Evolutionary conservation across 2,113 vertebrate species (phyloP).

Genomic region (Ptilorrhoa leucosticta): DNA sequence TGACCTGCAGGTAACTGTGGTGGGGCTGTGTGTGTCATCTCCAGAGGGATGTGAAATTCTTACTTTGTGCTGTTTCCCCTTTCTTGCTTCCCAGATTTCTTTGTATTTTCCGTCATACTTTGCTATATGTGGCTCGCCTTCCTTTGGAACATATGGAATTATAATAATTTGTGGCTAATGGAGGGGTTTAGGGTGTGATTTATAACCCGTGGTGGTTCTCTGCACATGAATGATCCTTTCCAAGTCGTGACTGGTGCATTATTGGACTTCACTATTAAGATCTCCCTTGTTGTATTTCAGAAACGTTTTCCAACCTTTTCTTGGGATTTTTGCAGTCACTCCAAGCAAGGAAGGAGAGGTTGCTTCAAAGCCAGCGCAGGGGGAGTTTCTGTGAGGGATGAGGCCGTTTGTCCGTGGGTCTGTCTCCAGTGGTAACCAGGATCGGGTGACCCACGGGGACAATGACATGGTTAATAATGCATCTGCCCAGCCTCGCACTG

Average conservation of each 20-base stretch:
- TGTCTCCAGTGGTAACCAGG: constrained; percentile 33
- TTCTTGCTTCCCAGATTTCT: not conserved
- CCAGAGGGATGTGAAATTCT: not conserved
- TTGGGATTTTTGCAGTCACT: not conserved
- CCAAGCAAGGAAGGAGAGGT: not conserved
- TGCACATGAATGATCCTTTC: not conserved
- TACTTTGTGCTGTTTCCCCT: not conserved
- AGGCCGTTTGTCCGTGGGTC: not conserved
- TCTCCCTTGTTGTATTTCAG: not conserved
- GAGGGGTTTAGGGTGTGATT: not conserved
- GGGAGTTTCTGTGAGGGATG: not conserved
- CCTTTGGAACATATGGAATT: not conserved
- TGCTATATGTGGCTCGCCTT: not conserved
- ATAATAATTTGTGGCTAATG: not conserved
- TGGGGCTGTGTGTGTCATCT: not conserved
- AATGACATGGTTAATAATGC: constrained; percentile 38
- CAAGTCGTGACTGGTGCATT: not conserved
- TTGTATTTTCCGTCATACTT: not conserved
- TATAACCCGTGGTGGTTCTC: not conserved
- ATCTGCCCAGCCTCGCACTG: not conserved
- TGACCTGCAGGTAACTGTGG: not conserved
- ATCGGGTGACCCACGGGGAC: constrained; percentile 22
- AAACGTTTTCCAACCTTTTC: not conserved
- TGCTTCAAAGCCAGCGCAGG: not conserved
- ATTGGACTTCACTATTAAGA: not conserved